Conservation (phyloP, 2,888 invertebrate species). For the Magallana nippona region DNA sequence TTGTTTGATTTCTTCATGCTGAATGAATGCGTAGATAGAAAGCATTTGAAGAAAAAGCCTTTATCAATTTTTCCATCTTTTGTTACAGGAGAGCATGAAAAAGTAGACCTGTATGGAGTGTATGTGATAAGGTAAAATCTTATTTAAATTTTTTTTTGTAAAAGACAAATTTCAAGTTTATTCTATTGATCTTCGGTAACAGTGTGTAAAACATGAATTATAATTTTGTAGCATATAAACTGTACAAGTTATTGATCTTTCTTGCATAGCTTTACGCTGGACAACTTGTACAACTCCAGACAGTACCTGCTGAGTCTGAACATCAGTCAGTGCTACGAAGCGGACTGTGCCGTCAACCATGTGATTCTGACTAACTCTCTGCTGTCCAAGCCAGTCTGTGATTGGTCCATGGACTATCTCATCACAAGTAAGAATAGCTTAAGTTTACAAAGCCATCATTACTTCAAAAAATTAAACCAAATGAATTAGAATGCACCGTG, state of each 20-base stretch:
- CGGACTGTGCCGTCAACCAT: conserved; percentile 19
- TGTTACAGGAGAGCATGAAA: conserved; percentile 31
- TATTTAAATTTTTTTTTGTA: neutral
- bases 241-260: neutral
- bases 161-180: neutral
- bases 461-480: too few relatives aligned
- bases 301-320: conserved; percentile 57
- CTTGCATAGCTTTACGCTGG: conserved; percentile 51
- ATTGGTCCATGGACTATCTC: conserved; percentile 44
- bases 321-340: conserved; percentile 55
- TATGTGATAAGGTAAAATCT: conserved; percentile 24
- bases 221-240: too few relatives aligned
- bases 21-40: neutral
- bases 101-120: conserved; percentile 36
- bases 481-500: too few relatives aligned
- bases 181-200: neutral
- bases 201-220: neutral
- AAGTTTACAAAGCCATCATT: neutral
- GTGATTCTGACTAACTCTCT: conserved; percentile 36
- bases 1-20: conserved; percentile 15
- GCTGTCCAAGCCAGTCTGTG: conserved; percentile 45
- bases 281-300: conserved; percentile 53
- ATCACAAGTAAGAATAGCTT: conserved; percentile 32
- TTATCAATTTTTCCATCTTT: neutral
- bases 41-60: neutral